Conservation (phyloP, 2,113 vertebrate genomes). For the Alethe castanea region DNA sequence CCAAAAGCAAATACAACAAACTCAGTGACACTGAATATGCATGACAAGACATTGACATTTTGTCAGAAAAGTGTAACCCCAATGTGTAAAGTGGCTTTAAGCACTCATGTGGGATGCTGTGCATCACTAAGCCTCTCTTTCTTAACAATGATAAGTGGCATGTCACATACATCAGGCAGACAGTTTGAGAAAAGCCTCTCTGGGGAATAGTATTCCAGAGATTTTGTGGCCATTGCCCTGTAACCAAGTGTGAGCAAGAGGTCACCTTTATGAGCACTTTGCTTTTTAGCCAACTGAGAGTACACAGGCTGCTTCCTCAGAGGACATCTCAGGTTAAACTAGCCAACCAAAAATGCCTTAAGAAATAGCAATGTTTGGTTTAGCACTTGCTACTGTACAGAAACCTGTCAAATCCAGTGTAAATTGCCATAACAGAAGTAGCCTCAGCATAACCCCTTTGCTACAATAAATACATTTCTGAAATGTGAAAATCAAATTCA, state of each 20-base stretch:
- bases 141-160: slow-evolving; percentile 2
- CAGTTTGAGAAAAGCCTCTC: not conserved
- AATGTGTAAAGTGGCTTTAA: slow-evolving; percentile 19
- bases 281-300: not conserved
- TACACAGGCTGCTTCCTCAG: not conserved
- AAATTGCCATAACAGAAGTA: not conserved
- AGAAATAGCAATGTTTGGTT: not conserved
- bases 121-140: not conserved
- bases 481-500: not conserved
- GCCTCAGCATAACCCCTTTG: not conserved
- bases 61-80: slow-evolving; percentile 35
- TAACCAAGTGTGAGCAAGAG: not conserved
- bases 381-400: not conserved
- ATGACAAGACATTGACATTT: slow-evolving; percentile 51
- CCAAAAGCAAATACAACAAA: not conserved
- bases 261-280: not conserved
- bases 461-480: not conserved
- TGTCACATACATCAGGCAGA: not conserved
- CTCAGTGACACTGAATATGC: slow-evolving; percentile 26
- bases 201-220: not conserved
- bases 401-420: not conserved
- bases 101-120: not conserved
- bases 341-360: not conserved
- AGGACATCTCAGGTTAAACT: not conserved
- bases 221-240: not conserved